phyloP scores from a whole-genome alignment of 2,797 vertebrate species.

The Potorous gilbertii region DNA sequence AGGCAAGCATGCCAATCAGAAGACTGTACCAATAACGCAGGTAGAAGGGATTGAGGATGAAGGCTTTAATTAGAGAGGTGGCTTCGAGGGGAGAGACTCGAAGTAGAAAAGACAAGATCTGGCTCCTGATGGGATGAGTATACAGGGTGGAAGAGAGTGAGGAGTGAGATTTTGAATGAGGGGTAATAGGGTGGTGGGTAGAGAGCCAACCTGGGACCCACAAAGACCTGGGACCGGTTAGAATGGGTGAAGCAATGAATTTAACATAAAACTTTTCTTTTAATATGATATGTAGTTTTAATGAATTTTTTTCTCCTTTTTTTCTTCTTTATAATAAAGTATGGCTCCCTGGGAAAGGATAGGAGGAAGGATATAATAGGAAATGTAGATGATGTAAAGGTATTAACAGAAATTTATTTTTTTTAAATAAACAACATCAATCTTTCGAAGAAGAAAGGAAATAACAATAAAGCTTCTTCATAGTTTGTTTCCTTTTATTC shows the following conservation, averaged over 20 bases:
- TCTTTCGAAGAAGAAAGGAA: background rate
- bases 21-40: background rate
- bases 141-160: too few relatives aligned
- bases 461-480: background rate
- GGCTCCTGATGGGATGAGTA: background rate
- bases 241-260: background rate
- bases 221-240: too few relatives aligned
- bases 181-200: too few relatives aligned
- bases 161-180: too few relatives aligned
- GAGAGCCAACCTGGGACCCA: too few relatives aligned
- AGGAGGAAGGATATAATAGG: background rate
- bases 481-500: background rate
- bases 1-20: too few relatives aligned
- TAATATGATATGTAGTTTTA: background rate
- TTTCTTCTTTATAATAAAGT: background rate
- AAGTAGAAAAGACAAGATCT: background rate
- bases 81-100: background rate
- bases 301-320: background rate
- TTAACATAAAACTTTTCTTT: background rate
- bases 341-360: background rate
- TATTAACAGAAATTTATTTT: background rate
- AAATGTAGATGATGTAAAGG: background rate
- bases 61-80: too few relatives aligned
- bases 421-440: background rate
- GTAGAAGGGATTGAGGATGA: too few relatives aligned